Conservation (phyloP, 2,888 invertebrate genomes). For the Hydriomena furcata region DNA sequence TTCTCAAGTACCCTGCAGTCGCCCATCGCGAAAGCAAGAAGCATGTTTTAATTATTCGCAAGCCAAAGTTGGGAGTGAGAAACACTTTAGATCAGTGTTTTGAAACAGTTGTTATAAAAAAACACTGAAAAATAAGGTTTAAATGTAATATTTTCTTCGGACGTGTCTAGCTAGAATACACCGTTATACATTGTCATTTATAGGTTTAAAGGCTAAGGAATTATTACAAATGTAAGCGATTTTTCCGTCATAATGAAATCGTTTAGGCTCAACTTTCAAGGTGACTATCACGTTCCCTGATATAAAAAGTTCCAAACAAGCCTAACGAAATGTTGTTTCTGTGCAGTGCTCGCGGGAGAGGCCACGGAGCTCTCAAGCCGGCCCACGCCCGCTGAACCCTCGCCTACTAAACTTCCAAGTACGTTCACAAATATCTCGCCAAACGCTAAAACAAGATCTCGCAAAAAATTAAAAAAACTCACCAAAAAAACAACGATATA, state of each 20-base stretch:
- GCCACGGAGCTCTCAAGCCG: constrained; percentile 75
- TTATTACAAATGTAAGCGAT: too few species aligned
- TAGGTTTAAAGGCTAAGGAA: too few species aligned
- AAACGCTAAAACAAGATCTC: constrained; percentile 71
- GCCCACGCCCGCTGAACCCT: constrained; percentile 79
- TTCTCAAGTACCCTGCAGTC: constrained; percentile 8
- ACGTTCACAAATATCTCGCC: constrained; percentile 63
- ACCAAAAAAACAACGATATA: constrained; percentile 12
- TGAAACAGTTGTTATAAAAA: too few species aligned
- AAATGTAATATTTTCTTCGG: too few species aligned
- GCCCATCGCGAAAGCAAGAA: background rate
- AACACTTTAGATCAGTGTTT: too few species aligned
- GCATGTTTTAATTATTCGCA: constrained; percentile 9
- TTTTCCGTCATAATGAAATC: too few species aligned
- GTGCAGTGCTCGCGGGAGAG: constrained; percentile 78
- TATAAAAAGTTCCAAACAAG: constrained; percentile 9
- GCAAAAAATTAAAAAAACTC: constrained; percentile 15
- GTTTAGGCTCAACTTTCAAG: background rate
- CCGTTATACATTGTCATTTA: too few species aligned
- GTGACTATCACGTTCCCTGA: background rate
- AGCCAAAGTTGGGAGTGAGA: background rate
- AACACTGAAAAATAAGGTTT: too few species aligned
- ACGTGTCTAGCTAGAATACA: too few species aligned
- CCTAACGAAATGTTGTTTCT: constrained; percentile 71
- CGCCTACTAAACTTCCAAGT: constrained; percentile 85